Base-by-base conservation (phyloP, 2,888 invertebrate species). In the Cataglyphis albicans region DNA sequence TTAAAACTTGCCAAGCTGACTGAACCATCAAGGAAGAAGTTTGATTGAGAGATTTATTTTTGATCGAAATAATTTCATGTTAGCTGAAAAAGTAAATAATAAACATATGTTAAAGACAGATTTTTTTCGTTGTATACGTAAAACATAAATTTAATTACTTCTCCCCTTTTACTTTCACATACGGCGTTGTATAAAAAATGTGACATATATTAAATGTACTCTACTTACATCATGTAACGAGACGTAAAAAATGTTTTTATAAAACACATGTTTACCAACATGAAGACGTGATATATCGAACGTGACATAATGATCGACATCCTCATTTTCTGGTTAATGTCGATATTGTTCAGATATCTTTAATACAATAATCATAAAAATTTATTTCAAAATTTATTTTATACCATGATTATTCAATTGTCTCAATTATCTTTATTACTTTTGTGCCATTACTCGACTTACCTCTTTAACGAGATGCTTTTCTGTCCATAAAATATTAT, bases 191-290 rank as follows among this genome's bases (percentile, higher is more conserved):
- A 80, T 80, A 32, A 80, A 80, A 80, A 80, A 80, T 48, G 70
- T 59, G 68, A 59, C 44, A 21, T 68, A 29, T 78, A 68, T 68
- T 44, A 78, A 68, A 68, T 52, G 38, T 76, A 38, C 21, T 44
- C 59, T 70, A 70, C 35, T 70, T 80, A 70, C 21, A 18, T 80
- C 57, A 68, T 68, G 41, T 44, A 80, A 80, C 59, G 44, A 80
- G 70, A 59, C 78, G 78, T 70, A 70, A 80, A 41, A 59, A 70
- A 80, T 70, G 76, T 57, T 57, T 67, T 80, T 80, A 68, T 59
- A 68, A 78, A 78, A 78, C 25, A 25, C 41, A 41, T 41, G 41
- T 3, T 41, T 44, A 15, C 4, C 15, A 48, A 48, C 18, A 48
- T 18, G 5, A 48, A 48, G 44, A 3, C 12, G 44, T 44, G 15